These are phyloP conservation scores for Phyllostomus hastatus DNA, from an alignment of 2,113 vertebrate genomes.

Conservation along the genomic window DNA sequence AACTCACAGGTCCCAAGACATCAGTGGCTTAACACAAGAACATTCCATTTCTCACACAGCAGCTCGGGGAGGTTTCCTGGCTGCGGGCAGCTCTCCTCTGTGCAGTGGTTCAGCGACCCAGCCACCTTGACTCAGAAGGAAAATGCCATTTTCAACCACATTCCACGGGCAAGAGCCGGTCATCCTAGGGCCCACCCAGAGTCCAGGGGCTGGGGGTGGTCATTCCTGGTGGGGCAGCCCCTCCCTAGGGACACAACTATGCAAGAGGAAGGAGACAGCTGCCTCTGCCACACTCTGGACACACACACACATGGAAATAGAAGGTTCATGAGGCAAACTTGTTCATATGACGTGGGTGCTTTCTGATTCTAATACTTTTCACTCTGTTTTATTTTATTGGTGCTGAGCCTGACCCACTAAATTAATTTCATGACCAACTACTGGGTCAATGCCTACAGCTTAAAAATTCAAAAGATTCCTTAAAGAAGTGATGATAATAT, in stretches of 20 bases:
- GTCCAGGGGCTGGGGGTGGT: neutral
- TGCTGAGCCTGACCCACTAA: neutral
- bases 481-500: neutral
- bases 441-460: neutral
- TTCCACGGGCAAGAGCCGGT: neutral
- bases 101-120: neutral
- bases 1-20: neutral
- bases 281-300: neutral
- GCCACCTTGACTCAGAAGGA: neutral
- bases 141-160: neutral
- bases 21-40: neutral
- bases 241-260: neutral
- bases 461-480: neutral
- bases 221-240: neutral
- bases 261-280: neutral
- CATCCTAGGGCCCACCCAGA: neutral
- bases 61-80: fast-evolving
- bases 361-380: neutral
- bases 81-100: neutral
- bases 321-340: neutral
- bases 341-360: neutral
- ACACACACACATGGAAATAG: neutral
- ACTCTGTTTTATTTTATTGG: neutral
- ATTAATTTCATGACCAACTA: neutral
- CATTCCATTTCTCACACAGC: neutral